Percentiles rank a stretch among this genome's conserved stretches.
Conservation (phyloP, 23 tunicate species). For the Diplosoma virens region DNA sequence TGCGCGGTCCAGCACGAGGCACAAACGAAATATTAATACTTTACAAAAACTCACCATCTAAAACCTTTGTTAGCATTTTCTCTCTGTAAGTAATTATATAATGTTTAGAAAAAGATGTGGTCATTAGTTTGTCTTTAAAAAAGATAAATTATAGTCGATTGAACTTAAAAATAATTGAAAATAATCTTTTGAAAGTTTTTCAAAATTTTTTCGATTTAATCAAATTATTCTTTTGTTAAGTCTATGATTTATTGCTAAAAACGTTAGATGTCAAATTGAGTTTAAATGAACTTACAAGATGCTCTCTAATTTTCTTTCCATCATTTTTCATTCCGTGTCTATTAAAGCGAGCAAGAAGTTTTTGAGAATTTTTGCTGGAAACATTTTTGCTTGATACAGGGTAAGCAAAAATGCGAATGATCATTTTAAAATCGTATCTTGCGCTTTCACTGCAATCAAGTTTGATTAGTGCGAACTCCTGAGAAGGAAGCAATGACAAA, state of each 20-base stretch:
- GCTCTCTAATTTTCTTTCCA: slow-evolving; percentile 57
- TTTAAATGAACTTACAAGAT: slow-evolving; percentile 52
- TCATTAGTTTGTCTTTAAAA: too few species aligned
- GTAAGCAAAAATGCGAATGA: slow-evolving; percentile 56
- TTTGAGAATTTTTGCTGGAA: slow-evolving; percentile 66
- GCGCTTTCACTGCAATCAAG: slow-evolving; percentile 52
- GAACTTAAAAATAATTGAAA: too few species aligned
- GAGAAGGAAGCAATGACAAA: neutral
- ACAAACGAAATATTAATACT: too few species aligned
- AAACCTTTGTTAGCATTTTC: slow-evolving; percentile 10
- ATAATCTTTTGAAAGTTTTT: too few species aligned
- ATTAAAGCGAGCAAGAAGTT: slow-evolving; percentile 50
- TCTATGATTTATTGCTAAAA: too few species aligned
- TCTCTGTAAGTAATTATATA: neutral
- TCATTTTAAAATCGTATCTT: slow-evolving; percentile 44
- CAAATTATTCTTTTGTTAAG: too few species aligned
- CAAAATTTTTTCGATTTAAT: too few species aligned
- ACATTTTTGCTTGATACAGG: slow-evolving; percentile 46
- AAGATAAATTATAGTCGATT: too few species aligned
- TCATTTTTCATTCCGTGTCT: slow-evolving; percentile 49
- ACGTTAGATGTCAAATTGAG: too few species aligned
- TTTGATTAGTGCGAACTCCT: neutral
- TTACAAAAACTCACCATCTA: slow-evolving; percentile 4
- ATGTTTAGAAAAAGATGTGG: too few species aligned
- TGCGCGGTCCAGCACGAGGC: too few species aligned